Evolutionary conservation across 2,113 vertebrate genomes (phyloP), one percentile per base, ranked within the genome.

Genomic region (Tricholaema leucomelas): DNA sequence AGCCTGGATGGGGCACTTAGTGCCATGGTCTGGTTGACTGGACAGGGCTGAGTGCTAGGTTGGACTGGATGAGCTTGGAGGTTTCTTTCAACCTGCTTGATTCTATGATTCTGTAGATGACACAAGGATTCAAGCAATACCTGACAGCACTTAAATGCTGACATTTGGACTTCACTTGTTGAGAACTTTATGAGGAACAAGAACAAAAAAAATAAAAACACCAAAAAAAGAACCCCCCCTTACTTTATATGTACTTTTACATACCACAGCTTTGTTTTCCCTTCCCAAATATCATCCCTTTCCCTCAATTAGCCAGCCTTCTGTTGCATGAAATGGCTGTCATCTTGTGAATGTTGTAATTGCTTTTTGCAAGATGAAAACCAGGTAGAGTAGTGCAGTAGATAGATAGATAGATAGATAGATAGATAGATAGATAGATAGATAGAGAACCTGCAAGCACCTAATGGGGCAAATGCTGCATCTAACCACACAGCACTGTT

Each of bases 61-160:
- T n/a, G n/a, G n/a, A n/a, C n/a, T n/a, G n/a, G n/a, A n/a, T n/a
- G n/a, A n/a, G n/a, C n/a, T n/a, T n/a, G n/a, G n/a, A n/a, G n/a
- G n/a, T n/a, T n/a, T n/a, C n/a, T n/a, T n/a, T n/a, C n/a, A n/a
- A n/a, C n/a, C n/a, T n/a, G n/a, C n/a, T n/a, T n/a, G n/a, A n/a
- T n/a, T n/a, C n/a, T n/a, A n/a, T n/a, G n/a, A n/a, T n/a, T n/a
- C 65, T 85, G n/a, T 28, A 71, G 78, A 40, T 85, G 78, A 35
- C 91, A 72, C 75, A 74, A 12, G 38, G 56, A 46, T 12, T 56
- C 14, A 60, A 71, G 48, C 33, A 88, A 40, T 65, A 90, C 67
- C 81, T 87, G 91, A 65, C n/a, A 59, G n/a, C 61, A 59, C 71
- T 94, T 89, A 91, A 96, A 82, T 71, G 81, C 72, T 95, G 88